Evolutionary conservation across 2,797 vertebrate genomes (phyloP).

Genomic region (Sebastes steindachneri): DNA sequence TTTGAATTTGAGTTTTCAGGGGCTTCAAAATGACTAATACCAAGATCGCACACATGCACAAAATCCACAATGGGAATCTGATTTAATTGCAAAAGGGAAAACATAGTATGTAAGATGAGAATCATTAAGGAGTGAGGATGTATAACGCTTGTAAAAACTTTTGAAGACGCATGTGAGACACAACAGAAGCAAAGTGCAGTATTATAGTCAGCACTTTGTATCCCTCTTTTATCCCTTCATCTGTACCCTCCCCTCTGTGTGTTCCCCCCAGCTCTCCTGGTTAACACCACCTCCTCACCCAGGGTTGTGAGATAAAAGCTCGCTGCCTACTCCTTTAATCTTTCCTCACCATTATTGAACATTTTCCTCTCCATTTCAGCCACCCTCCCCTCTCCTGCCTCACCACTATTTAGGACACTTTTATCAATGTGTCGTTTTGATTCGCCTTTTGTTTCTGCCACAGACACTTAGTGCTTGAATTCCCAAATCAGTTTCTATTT

Average conservation of each 20-base stretch:
- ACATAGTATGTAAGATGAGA: not conserved
- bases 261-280: constrained; percentile 41
- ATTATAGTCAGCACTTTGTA: constrained; percentile 60
- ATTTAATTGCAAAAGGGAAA: not conserved
- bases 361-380: constrained; percentile 16
- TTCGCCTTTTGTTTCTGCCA: constrained; percentile 24
- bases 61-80: not conserved
- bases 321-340: constrained; percentile 55
- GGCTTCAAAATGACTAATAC: not conserved
- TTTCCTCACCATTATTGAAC: constrained; percentile 36
- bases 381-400: not conserved
- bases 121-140: not conserved
- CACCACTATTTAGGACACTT: constrained; percentile 12
- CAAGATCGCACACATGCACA: too few species aligned
- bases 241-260: constrained; percentile 11
- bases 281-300: constrained; percentile 27
- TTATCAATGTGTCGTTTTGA: constrained; percentile 10
- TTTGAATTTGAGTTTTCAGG: not conserved
- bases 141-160: not conserved
- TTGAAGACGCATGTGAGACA: constrained; percentile 36
- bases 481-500: constrained; percentile 31
- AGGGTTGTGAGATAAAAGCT: constrained; percentile 59
- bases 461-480: constrained; percentile 6
- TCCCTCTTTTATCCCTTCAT: constrained; percentile 28
- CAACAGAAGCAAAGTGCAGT: constrained; percentile 35